Evolutionary conservation across 2,797 vertebrate species (phyloP), one percentile per base, ranked within the genome.

Genomic region (Uromys caudimaculatus): DNA sequence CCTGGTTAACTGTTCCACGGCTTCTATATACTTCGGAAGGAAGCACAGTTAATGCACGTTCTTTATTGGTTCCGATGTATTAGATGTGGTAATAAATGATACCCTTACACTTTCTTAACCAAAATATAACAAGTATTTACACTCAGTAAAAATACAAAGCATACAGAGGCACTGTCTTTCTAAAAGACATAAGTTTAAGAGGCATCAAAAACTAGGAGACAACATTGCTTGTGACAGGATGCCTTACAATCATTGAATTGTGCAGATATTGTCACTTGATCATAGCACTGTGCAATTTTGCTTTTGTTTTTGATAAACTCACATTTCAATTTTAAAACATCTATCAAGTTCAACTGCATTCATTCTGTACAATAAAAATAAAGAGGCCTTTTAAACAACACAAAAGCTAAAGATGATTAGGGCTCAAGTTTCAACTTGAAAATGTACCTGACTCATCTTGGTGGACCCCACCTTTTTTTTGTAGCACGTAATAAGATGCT

Each of bases 121-220:
- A 99, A 99, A 99, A 99, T 99, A 99, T 99, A 99, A 99, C 99
- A 99, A 99, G 98, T 99, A 99, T 99, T 99, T 99, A 99, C 99
- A 99, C 97, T 99, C 98, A 98, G 98, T 99, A 99, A 99, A 99
- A 99, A 99, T 99, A 99, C 99, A 99, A 99, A 99, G 99, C 99
- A 98, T 99, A 99, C 99, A 98, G 99, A 99, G 99, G 98, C 99
- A 99, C 96, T 99, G 99, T 99, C 99, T 99, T 99, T 99, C 99
- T 99, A 99, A 99, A 99, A 99, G 99, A 99, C 99, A 99, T 99
- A 99, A 99, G 98, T 99, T 98, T 99, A 98, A 99, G 99, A 99
- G 99, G 99, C 99, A 99, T 98, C 98, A 99, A 99, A 99, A 98
- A 99, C 99, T 98, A 98, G 98, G 98, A 99, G 99, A 99, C 98